Evolutionary conservation across 2,113 vertebrate species (phyloP), one percentile per base, ranked within the genome.

Genomic region (Heliornis fulica): DNA sequence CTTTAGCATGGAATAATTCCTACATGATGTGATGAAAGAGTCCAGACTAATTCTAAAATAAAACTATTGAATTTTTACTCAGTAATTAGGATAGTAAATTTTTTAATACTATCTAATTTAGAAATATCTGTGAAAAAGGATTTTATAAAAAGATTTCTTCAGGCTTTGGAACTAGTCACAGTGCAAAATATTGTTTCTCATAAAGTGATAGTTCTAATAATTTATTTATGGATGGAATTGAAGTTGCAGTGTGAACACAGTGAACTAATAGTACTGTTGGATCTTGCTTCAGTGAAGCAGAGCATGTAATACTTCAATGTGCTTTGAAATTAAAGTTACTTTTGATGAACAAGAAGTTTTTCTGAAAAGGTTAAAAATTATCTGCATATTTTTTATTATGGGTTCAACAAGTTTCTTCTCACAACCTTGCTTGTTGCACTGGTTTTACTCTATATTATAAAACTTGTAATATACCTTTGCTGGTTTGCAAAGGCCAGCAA

Each of bases 41-140:
- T 7, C 4, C 43, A 80, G 41, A 25, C 8, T 69, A 69, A 89
- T 64, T 84, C 36, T 90, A 59, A 82, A 94, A 80, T 31, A 96
- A 90, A 93, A n/a, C 19, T 45, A 70, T 17, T 87, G 20, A 84
- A 16, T 63, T 61, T 87, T 83, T 60, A 59, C 70, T 34, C 36
- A 57, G 57, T 91, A 93, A 94, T 89, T 85, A 64, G 9, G 20
- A 71, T 80, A 41, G 22, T 94, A 89, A 91, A 80, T 80, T 96
- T 96, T 95, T 93, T 86, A 97, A 94, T 94, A 91, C 43, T 81
- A 57, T 90, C 71, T 86, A 93, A 93, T 92, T 88, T 85, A 69
- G 51, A 87, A 93, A 71, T 48, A 95, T 90, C 64, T 86, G 48
- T 87, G 17, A 26, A 68, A 93, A 91, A 66, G 11, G 9, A 43